Conservation (phyloP, 2,113 vertebrate genomes). For the Brevimyrus niger region DNA sequence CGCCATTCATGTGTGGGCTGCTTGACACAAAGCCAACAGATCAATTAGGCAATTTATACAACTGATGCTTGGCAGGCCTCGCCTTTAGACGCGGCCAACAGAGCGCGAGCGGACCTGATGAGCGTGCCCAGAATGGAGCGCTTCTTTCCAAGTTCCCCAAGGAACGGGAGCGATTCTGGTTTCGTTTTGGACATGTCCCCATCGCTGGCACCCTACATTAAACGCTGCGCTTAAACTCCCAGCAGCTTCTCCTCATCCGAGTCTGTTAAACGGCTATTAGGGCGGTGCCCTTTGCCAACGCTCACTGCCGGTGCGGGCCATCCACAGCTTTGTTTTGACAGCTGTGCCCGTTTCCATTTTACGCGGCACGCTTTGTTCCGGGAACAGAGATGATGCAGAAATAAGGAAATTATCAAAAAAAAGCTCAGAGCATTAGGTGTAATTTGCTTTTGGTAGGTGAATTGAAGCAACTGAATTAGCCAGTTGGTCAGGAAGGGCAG, state of each 20-base stretch:
- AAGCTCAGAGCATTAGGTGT: neutral
- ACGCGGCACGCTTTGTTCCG: slow-evolving; percentile 9
- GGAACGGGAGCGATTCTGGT: slow-evolving; percentile 61
- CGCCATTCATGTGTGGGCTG: slow-evolving; percentile 2
- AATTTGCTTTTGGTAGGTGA: neutral
- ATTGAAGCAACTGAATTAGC: neutral
- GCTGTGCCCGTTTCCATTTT: slow-evolving; percentile 37
- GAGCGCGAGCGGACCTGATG: slow-evolving; percentile 58
- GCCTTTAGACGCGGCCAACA: slow-evolving; percentile 53
- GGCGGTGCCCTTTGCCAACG: slow-evolving; percentile 49
- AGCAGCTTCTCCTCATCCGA: slow-evolving; percentile 61
- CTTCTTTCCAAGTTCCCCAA: slow-evolving; percentile 50
- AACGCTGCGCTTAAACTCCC: slow-evolving; percentile 60
- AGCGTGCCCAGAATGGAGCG: slow-evolving; percentile 57
- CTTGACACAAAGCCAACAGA: slow-evolving; percentile 57
- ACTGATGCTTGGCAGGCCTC: slow-evolving; percentile 54
- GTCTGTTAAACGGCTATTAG: slow-evolving; percentile 64
- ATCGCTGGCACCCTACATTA: slow-evolving; percentile 55
- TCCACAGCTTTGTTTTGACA: slow-evolving; percentile 49
- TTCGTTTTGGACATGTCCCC: slow-evolving; percentile 59
- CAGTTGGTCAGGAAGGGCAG: neutral
- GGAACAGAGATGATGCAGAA: neutral
- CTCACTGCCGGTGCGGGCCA: slow-evolving; percentile 49
- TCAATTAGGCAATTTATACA: slow-evolving; percentile 65
- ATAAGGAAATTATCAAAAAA: neutral